Evolutionary conservation across 2,797 vertebrate genomes (phyloP), one percentile per base, ranked within the genome.

Genomic region (Champsocephalus esox): DNA sequence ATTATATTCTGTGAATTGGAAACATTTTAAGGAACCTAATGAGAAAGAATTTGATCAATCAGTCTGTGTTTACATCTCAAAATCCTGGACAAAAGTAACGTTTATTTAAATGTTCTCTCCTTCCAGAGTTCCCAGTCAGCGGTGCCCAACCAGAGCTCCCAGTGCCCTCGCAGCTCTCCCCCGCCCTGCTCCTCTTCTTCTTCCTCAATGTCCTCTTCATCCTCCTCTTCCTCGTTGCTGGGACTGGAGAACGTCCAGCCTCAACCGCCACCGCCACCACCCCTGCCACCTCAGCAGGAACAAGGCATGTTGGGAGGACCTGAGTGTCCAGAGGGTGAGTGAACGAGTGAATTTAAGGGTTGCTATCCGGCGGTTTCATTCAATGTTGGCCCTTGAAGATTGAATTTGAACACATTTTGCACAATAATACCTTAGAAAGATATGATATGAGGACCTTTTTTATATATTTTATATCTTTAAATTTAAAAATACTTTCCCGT

Each of bases 201-300:
- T 17, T 95, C 94, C 63, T 94, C 94, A 78, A 94, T 94, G 76
- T 95, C 94, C 43, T 95, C 95, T 0, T 94, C 95, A 1, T 95
- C 94, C 16, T 95, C 94, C 45, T 95, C 95, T 4, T 94, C 94
- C 66, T 96, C 94, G 1, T 93, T 97, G 90, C 45, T 97, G 82
- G 93, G 97, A 77, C 52, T 97, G 94, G 95, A 97, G 85, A 94
- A 91, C 64, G 88, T 96, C 87, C 80, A 96, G 92, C 93, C 95
- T 19, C 95, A 94, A 81, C 91, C 93, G 61, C 44, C 90, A 70
- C 88, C 91, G 69, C 85, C 91, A 24, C 73, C 92, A 80, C 91
- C 94, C 79, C 91, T 92, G 65, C 94, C 76, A 4, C 70, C 41
- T 16, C 73, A 92, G 80, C 95, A 94, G 89, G 88, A 93, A 93